These are phyloP conservation scores for Caracal caracal DNA, from an alignment of 2,113 vertebrate genomes.

Conservation along the genomic window DNA sequence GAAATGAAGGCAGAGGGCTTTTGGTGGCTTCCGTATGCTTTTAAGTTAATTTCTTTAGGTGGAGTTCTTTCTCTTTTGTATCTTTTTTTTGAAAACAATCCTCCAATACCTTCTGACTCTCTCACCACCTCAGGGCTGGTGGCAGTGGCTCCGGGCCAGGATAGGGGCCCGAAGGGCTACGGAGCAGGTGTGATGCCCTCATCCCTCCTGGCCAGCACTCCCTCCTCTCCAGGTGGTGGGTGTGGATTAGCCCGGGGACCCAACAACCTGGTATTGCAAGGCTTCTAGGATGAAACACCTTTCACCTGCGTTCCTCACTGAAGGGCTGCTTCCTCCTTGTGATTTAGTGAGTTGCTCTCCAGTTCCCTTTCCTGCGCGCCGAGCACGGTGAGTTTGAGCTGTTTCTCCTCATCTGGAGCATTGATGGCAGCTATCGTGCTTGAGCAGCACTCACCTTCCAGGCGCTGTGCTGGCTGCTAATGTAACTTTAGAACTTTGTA, in stretches of 20 bases:
- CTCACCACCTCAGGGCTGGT: not conserved
- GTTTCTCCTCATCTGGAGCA: not conserved
- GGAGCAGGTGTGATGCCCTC: not conserved
- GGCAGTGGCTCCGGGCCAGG: accelerated
- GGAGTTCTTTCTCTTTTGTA: not conserved
- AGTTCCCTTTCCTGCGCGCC: not conserved
- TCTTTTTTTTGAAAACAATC: not conserved
- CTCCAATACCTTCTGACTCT: not conserved
- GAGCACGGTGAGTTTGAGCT: not conserved
- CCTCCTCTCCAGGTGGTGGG: not conserved
- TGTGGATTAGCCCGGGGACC: not conserved
- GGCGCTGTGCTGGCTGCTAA: not conserved
- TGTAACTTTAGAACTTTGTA: not conserved
- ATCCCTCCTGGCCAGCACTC: accelerated
- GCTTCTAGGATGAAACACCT: no score
- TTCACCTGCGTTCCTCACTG: not conserved
- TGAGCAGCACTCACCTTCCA: not conserved
- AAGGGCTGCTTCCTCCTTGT: not conserved
- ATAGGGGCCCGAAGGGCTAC: not conserved
- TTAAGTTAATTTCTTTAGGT: constrained; percentile 30
- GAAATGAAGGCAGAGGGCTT: constrained; percentile 29
- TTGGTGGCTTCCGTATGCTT: constrained; percentile 8
- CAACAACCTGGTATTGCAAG: accelerated
- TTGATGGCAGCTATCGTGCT: accelerated
- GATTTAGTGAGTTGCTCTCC: no score